Evolutionary conservation across 2,888 invertebrate genomes (phyloP), one percentile per base, ranked within the genome.

Genomic region (Icerya purchasi): DNA sequence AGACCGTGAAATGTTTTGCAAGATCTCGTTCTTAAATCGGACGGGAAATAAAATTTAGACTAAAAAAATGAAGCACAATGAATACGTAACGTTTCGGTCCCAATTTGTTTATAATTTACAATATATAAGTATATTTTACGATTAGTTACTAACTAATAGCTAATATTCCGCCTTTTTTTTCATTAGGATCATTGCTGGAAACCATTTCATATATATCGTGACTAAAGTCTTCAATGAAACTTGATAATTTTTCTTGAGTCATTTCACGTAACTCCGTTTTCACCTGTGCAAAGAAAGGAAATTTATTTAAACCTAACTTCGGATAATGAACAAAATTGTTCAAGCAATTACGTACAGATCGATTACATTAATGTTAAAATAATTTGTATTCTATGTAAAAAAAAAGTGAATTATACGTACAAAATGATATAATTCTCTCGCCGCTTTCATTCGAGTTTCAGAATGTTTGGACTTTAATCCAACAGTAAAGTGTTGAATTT

Each of bases 191-290:
- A 54, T 84, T 81, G 66, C 90, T 88, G 18, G 89, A 88, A 2
- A 94, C 90, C 93, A 96, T 91, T 71, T 92, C 90, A 71, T 89
- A 90, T 65, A 96, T 93, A 69, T 91, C 88, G 69, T 90, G 88
- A 71, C 93, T 93, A 70, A 94, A 91, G 65, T 90, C 89, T 70
- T 96, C 94, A 72, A 94, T 83, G 70, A 96, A 94, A 62, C 81
- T 78, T 22, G 86, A 84, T 64, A 92, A 80, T 69, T 93, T 93
- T 69, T 94, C 94, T 61, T 84, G 83, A 1, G 89, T 84, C 66
- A 89, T 86, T 73, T 91, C 92, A 3, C 89, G 79, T 56, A 92
- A 72, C 69, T 92, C 92, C 5, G 90, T 90, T 71, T 88, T 90
- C 10, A 88, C 70, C 72, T 72, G 22, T 2, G 64, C 62, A 23